These are phyloP conservation scores for Spea bombifrons DNA, from an alignment of 2,113 vertebrate genomes.

Conservation along the genomic window DNA sequence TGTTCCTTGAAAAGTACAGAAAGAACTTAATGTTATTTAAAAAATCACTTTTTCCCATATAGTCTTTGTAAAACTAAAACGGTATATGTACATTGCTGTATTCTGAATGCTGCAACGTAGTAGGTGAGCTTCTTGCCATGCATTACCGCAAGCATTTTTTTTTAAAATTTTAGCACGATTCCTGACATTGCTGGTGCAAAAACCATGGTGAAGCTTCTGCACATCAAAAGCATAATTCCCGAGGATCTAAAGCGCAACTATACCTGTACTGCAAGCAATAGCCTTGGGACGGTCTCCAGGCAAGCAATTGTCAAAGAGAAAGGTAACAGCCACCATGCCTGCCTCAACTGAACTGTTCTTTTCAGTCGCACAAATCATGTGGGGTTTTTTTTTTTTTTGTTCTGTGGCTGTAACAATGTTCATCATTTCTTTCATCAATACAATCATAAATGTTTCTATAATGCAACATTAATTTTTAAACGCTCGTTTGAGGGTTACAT, in stretches of 20 bases:
- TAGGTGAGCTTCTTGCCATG: too few relatives aligned
- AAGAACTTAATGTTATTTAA: too few relatives aligned
- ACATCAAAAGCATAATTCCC: constrained; percentile 64
- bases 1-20: too few relatives aligned
- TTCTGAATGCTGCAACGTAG: too few relatives aligned
- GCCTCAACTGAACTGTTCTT: neutral
- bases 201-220: constrained; percentile 57
- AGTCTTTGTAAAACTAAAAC: too few relatives aligned
- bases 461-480: neutral
- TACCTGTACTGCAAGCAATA: constrained; percentile 72
- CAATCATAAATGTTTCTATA: neutral
- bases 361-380: neutral
- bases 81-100: too few relatives aligned
- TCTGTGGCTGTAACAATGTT: neutral
- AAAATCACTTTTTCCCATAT: too few relatives aligned
- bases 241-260: constrained; percentile 75
- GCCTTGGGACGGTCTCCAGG: constrained; percentile 55
- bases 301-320: constrained; percentile 64
- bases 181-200: constrained; percentile 56
- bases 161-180: too few relatives aligned
- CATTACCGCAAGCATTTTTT: too few relatives aligned
- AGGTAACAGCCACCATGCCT: constrained; percentile 55
- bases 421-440: neutral
- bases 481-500: too few relatives aligned
- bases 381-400: too few relatives aligned